These are phyloP conservation scores for Loripinus fragilis DNA, from an alignment of 2,888 invertebrate species.

Conservation along the genomic window DNA sequence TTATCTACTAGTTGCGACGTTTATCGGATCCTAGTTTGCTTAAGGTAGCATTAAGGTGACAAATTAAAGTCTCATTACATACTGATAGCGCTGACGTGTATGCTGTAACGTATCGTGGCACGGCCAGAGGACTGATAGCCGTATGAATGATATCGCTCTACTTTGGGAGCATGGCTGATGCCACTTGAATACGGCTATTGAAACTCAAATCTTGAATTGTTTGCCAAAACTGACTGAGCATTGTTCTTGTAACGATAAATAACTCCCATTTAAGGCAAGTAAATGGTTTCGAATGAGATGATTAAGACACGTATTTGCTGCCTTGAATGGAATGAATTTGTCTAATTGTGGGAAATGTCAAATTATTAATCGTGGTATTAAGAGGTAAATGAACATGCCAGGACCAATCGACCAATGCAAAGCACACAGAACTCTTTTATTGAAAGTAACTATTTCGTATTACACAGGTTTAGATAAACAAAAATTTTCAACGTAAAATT, in stretches of 20 bases:
- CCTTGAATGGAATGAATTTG: neutral
- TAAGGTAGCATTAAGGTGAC: slow-evolving; percentile 48
- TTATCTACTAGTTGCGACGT: slow-evolving; percentile 41
- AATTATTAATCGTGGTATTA: neutral
- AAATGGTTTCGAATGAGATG: slow-evolving; percentile 36
- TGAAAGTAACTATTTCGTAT: too few relatives aligned
- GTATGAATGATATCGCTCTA: neutral
- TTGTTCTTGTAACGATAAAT: slow-evolving; percentile 9
- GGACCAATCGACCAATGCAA: neutral
- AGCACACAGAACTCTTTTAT: too few relatives aligned
- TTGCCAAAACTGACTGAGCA: neutral
- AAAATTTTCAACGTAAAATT: too few relatives aligned
- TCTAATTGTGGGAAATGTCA: slow-evolving; percentile 8
- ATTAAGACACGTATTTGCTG: slow-evolving; percentile 25
- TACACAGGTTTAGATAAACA: too few relatives aligned
- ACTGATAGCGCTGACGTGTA: slow-evolving; percentile 29
- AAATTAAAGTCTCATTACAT: slow-evolving; percentile 57
- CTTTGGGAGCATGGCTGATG: neutral
- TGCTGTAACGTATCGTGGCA: slow-evolving; percentile 2
- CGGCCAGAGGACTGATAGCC: neutral
- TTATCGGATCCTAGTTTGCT: slow-evolving; percentile 41
- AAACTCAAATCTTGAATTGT: neutral
- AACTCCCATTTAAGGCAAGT: slow-evolving; percentile 17
- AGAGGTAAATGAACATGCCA: neutral
- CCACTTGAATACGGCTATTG: neutral